These are phyloP conservation scores for Trinorchestia longiramus DNA, from an alignment of 1,140 invertebrate species.

Conservation along the genomic window DNA sequence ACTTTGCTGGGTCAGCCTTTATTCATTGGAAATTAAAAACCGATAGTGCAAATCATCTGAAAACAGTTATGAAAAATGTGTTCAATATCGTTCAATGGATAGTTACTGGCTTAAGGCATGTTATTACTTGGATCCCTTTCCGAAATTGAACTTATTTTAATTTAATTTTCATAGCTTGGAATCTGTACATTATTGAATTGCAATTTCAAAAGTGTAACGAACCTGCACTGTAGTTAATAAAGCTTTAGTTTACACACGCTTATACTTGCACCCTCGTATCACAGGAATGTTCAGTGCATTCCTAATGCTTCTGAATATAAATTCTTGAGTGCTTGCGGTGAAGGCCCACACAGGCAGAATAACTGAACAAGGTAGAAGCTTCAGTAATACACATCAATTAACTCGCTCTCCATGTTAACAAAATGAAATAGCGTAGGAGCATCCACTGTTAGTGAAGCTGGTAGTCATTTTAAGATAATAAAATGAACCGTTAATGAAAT, in stretches of 20 bases:
- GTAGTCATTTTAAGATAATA: not conserved
- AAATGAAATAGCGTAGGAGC: not conserved
- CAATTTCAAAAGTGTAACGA: too few relatives aligned
- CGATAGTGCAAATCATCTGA: too few relatives aligned
- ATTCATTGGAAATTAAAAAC: too few relatives aligned
- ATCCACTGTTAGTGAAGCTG: not conserved
- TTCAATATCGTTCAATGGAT: too few relatives aligned
- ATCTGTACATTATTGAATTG: too few relatives aligned
- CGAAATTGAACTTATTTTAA: too few relatives aligned
- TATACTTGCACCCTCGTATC: not conserved
- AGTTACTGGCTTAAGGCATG: too few relatives aligned
- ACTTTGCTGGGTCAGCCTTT: too few relatives aligned
- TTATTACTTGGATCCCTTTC: too few relatives aligned
- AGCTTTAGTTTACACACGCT: not conserved
- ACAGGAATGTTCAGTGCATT: not conserved
- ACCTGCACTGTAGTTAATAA: not conserved
- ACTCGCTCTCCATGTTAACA: not conserved
- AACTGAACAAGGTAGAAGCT: not conserved
- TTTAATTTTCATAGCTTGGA: too few relatives aligned
- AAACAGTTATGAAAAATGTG: too few relatives aligned
- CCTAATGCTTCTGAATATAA: not conserved
- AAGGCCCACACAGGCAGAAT: not conserved
- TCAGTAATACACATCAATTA: not conserved
- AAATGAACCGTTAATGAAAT: not conserved
- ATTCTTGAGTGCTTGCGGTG: not conserved